Base-by-base conservation (phyloP, 1,140 invertebrate species). In the Leptinotarsa undecemlineata region DNA sequence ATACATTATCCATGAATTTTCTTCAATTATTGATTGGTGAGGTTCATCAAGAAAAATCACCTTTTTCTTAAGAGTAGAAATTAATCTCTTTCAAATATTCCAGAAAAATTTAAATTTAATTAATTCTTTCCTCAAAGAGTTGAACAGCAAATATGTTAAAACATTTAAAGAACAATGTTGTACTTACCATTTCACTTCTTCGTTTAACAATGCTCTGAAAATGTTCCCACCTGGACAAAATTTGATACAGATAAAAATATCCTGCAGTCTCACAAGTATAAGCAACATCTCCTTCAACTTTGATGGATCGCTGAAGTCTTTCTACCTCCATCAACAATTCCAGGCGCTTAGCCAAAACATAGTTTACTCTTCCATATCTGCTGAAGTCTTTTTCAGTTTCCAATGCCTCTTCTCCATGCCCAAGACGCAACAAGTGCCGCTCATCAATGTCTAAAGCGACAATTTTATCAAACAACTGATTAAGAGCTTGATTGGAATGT, bases 401-500 rank as follows among this genome's bases (percentile, higher is more conserved):
- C 8, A 99, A 85, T 3, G 96, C 95, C 85, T 99, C 98, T 86
- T 99, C 98, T 67, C 98, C 98, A 84, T 99, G 98, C 85, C 98
- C 98, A n/a, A 99, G 89, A 93, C 98, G 96, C 47, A 99, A 85
- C 68, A 99, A 87, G 91, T 99, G 98, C 3, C 98, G 87, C 83
- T 99, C 98, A 83, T 99, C 98, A 71, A 99, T 96, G 83, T 99
- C 98, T 60, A 99, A 85, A 6, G 93, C 93, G 87, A 99, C 99
- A 78, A 99, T 99, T 87, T 99, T 99, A 85, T 99, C 98, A 87
- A 99, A 99, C 48, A 99, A 88, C 85, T 99, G 98, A 91, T 99
- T 99, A 19, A 99, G 87, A 0, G 98, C 98, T 87, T 99, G 98
- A 92, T 99, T 99, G 19, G 98, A 99, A 87, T 99, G 98, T 0